Evolutionary conservation across 2,797 vertebrate genomes (phyloP), one percentile per base, ranked within the genome.

Genomic region (Syncerus caffer): DNA sequence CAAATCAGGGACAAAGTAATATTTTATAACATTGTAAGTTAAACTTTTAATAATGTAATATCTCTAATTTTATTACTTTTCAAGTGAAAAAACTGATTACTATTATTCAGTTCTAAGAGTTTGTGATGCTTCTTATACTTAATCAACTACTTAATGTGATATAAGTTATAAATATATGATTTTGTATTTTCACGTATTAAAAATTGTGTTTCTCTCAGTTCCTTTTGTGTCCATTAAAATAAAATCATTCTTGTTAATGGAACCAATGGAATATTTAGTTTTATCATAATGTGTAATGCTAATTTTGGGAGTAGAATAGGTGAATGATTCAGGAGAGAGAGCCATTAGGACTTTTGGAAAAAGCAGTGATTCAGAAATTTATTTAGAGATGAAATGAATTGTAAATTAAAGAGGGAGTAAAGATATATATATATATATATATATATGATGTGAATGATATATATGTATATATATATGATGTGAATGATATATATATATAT

Each of bases 141-240:
- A n/a, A 74, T 42, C 21, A 55, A 10, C 38, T 90, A 47, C 6
- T 31, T 76, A 60, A 88, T 74, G 11, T 89, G 34, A 45, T 78
- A 60, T 13, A 86, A n/a, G 0, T 82, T 93, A 50, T 47, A 79
- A 80, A 42, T 79, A 13, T 5, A 76, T 78, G 16, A 57, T 58
- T 34, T 55, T 95, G 6, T 23, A 76, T 76, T 7, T 74, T 95
- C 62, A 57, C 16, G 12, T 89, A 31, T 55, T 90, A 93, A 96
- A 62, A 64, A n/a, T 38, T 85, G 7, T n/a, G 62, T 60, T 79
- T 76, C 27, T 45, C 7, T 83, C 23, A 76, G 3, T 16, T 76
- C 5, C 16, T 95, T 78, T 6, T 11, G 12, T 90, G 58, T 71
- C 38, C 15, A n/a, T 47, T 57, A 38, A 58, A 80, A 45, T 71